Conservation (phyloP, 2,888 invertebrate genomes). For the Tetragonisca angustula region DNA sequence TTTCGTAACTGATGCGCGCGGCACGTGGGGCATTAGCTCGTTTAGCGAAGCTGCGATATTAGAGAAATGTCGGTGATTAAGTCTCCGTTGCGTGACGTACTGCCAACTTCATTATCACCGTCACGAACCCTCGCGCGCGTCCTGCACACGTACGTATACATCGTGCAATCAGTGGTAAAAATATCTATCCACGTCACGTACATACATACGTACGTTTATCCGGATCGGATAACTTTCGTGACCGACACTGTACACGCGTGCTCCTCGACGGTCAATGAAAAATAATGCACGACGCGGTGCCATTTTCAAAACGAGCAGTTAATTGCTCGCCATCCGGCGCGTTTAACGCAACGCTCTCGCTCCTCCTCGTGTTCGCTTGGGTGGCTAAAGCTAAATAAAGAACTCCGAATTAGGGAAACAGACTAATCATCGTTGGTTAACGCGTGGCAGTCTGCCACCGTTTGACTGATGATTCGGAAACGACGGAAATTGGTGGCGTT, state of each 20-base stretch:
- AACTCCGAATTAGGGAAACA: constrained; percentile 63
- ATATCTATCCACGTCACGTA: neutral
- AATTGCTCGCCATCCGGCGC: constrained; percentile 52
- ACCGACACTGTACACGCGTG: neutral
- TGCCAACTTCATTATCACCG: constrained; percentile 63
- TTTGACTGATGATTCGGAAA: constrained; percentile 69
- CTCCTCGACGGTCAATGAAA: constrained; percentile 46
- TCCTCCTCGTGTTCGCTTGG: constrained; percentile 40
- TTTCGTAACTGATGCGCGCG: constrained; percentile 37
- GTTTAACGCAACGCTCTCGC: constrained; percentile 26
- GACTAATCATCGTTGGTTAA: constrained; percentile 65
- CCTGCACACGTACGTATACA: neutral
- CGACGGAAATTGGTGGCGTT: constrained; percentile 59
- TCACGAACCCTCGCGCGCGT: constrained; percentile 4
- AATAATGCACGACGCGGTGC: constrained; percentile 49
- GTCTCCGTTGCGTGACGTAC: constrained; percentile 49
- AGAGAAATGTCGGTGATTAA: constrained; percentile 65
- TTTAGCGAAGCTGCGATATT: constrained; percentile 51
- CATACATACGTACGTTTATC: neutral
- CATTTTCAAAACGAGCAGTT: constrained; percentile 52
- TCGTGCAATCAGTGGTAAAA: neutral
- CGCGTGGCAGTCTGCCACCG: constrained; percentile 12
- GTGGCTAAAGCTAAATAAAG: constrained; percentile 59
- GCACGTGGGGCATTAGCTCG: constrained; percentile 46
- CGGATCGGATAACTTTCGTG: neutral